These are phyloP conservation scores for Trichosurus vulpecula DNA, from an alignment of 2,797 vertebrate genomes.

Conservation along the genomic window DNA sequence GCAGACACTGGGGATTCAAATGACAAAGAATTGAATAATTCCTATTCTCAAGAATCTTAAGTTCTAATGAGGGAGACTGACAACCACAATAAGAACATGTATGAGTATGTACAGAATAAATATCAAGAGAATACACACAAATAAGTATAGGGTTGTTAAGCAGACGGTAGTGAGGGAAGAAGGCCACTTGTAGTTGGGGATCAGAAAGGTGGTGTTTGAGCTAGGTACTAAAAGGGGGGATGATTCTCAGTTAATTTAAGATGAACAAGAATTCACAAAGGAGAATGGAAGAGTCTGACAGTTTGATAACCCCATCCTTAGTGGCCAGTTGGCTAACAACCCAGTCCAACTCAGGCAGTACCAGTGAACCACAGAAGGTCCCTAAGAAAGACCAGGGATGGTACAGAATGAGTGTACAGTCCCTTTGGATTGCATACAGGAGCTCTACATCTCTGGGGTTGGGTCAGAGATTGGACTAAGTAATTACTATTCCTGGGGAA, in stretches of 20 bases:
- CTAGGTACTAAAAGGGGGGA: not conserved
- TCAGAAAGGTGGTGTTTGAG: not conserved
- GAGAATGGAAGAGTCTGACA: not conserved
- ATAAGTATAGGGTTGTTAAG: not conserved
- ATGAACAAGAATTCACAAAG: not conserved
- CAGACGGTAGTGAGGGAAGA: not conserved
- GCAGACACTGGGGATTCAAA: not conserved
- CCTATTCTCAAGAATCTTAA: not conserved
- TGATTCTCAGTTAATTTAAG: not conserved
- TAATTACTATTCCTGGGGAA: slow-evolving; percentile 34
- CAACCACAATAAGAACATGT: not conserved
- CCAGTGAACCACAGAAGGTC: not conserved
- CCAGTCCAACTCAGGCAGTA: not conserved
- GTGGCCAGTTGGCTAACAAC: not conserved
- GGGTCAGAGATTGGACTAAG: not conserved
- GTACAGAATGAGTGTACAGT: not conserved
- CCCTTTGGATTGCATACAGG: not conserved
- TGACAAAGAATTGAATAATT: not conserved
- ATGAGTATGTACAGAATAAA: not conserved
- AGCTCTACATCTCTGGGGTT: not conserved
- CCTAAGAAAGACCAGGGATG: not conserved
- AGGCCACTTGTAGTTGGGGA: not conserved
- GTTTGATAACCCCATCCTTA: not conserved
- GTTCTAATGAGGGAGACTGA: not conserved
- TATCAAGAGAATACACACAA: not conserved